Conservation (phyloP, 2,888 invertebrate genomes). For the Parascotia fuliginaria region DNA sequence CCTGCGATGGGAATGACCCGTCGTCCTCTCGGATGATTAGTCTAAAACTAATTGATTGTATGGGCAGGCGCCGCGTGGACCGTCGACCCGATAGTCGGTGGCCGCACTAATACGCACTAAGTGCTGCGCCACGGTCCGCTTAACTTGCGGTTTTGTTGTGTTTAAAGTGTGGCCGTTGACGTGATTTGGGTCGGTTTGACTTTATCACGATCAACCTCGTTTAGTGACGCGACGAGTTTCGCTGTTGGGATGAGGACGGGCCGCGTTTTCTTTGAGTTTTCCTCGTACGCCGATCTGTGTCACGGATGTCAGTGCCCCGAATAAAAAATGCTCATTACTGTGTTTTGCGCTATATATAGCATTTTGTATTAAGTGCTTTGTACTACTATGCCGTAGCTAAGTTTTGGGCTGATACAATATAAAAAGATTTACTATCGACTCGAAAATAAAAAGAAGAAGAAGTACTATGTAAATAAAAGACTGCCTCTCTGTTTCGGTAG, state of each 20-base stretch:
- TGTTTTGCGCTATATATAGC: neutral
- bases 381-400: neutral
- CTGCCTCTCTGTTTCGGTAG: too few species aligned
- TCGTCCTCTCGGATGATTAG: slow-evolving; percentile 65
- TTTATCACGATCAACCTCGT: slow-evolving; percentile 41
- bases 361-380: neutral
- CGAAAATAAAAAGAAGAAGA: too few species aligned
- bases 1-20: slow-evolving; percentile 59
- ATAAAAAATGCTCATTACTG: slow-evolving; percentile 7
- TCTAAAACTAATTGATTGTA: slow-evolving; percentile 70
- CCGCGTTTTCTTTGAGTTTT: slow-evolving; percentile 10
- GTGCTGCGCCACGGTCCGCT: slow-evolving; percentile 39
- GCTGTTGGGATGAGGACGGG: neutral
- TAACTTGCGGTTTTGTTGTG: slow-evolving; percentile 47
- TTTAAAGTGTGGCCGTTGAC: slow-evolving; percentile 37
- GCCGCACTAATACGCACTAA: slow-evolving; percentile 32
- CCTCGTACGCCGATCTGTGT: slow-evolving; percentile 1
- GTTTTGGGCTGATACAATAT: too few species aligned
- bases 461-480: too few species aligned
- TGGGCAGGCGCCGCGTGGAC: slow-evolving; percentile 29
- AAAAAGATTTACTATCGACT: too few species aligned
- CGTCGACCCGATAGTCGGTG: neutral
- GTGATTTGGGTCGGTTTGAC: slow-evolving; percentile 46
- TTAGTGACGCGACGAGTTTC: slow-evolving; percentile 14
- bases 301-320: slow-evolving; percentile 2